Conservation (phyloP, 2,888 invertebrate genomes). For the Chaitophorus viminalis region DNA sequence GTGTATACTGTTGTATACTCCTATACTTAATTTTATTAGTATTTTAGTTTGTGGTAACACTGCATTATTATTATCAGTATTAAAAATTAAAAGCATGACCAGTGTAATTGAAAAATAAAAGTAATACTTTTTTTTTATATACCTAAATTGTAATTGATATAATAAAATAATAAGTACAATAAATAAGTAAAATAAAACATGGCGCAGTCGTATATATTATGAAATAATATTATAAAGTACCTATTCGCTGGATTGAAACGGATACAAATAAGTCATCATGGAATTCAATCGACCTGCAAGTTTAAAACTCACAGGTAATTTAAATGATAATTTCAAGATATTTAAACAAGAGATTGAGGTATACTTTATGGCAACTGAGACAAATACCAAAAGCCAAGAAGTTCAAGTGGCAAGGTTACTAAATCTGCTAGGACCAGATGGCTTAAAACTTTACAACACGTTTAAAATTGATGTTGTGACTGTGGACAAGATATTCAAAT, state of each 20-base stretch:
- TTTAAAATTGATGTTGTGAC: neutral
- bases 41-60: too few species aligned
- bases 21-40: too few species aligned
- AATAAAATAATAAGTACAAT: too few species aligned
- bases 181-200: neutral
- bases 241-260: neutral
- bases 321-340: neutral
- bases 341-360: neutral
- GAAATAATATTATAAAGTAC: neutral
- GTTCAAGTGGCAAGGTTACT: neutral
- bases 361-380: neutral
- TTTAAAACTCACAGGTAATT: neutral
- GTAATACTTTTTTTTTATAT: too few species aligned
- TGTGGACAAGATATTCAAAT: neutral
- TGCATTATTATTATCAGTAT: too few species aligned
- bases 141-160: too few species aligned
- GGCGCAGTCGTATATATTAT: neutral
- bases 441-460: neutral
- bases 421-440: neutral
- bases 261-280: neutral
- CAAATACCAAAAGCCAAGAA: neutral
- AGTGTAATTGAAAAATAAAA: too few species aligned
- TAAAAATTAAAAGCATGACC: too few species aligned
- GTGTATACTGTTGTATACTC: too few species aligned
- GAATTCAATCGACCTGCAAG: neutral